Evolutionary conservation across 2,888 invertebrate species (phyloP), one percentile per base, ranked within the genome.

Genomic region (Drosophila tanythrix): DNA sequence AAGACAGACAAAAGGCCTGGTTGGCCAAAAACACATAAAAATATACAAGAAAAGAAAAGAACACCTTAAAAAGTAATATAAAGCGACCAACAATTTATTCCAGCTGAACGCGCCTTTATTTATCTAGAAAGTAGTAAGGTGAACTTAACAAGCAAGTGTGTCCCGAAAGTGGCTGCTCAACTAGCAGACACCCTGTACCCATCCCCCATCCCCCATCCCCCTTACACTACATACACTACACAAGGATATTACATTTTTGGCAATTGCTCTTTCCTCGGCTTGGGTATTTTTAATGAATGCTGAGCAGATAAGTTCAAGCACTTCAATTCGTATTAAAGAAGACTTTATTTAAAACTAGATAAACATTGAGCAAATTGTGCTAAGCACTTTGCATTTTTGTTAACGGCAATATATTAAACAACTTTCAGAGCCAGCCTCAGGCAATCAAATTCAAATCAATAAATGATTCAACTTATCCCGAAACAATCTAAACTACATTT

Each of bases 91-190:
- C 59, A 59, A 50, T 59, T 59, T 50, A 50, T 59, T 57, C 57
- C 57, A 57, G 57, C 40, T 57, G 57, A 57, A 57, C 57, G 43
- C 57, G 43, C 57, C 31, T 57, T 57, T 57, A 57, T 57, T 57
- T 57, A 57, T 57, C 57, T 43, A 43, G 21, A 40, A 43, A 57
- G 43, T 57, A 57, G 43, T 57, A 31, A 31, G 57, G 31, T 43
- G 11, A 31, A 40, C 43, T 43, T 33, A 57, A 57, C 43, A 57
- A 43, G 43, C 31, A 10, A 40, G 40, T n/a, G 40, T 57, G 56
- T 8, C 21, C n/a, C 2, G 4, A 1, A 29, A 43, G 31, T 40
- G 31, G 15, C 21, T 43, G 15, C 31, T n/a, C 29, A 51, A 29
- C 51, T 31, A 18, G 7, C 55, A 38, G 36, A 13, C 50, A 25